phyloP scores from a whole-genome alignment of 2,888 invertebrate species.

The Chrysomela aeneicollis region DNA sequence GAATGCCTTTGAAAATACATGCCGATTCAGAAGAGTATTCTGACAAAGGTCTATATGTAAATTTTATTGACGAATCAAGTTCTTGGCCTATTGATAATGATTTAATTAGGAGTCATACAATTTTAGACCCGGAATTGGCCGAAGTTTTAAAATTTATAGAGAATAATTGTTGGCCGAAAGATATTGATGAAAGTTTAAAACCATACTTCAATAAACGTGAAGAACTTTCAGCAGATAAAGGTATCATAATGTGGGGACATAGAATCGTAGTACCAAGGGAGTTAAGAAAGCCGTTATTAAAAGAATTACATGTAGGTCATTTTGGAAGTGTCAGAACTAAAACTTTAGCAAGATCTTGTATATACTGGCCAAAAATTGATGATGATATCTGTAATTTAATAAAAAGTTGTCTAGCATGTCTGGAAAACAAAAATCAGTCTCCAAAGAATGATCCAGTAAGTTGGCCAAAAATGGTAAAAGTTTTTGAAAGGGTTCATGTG shows the following conservation, averaged over 20 bases:
- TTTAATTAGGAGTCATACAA: slow-evolving; percentile 12
- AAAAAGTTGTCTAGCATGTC: slow-evolving; percentile 26
- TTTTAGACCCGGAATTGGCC: slow-evolving; percentile 7
- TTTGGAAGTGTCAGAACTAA: slow-evolving; percentile 26
- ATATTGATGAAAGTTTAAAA: slow-evolving; percentile 16
- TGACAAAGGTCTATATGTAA: slow-evolving; percentile 17
- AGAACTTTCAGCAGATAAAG: slow-evolving; percentile 18
- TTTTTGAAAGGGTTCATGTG: slow-evolving; percentile 14
- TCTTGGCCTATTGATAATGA: slow-evolving; percentile 26
- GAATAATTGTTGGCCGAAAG: slow-evolving; percentile 16
- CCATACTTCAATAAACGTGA: slow-evolving; percentile 22
- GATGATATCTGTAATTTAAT: slow-evolving; percentile 28
- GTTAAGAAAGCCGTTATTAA: slow-evolving; percentile 20
- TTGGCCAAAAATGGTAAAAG: neutral
- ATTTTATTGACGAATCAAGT: slow-evolving; percentile 19
- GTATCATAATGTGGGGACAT: slow-evolving; percentile 27
- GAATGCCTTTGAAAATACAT: slow-evolving; percentile 16
- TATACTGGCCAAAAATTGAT: slow-evolving; percentile 40
- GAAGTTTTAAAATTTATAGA: slow-evolving; percentile 9
- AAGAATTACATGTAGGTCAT: slow-evolving; percentile 30
- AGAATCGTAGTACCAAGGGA: slow-evolving; percentile 22
- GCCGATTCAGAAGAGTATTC: slow-evolving; percentile 16
- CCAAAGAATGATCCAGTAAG: too few relatives aligned
- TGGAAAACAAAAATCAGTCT: neutral
- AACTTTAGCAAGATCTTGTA: slow-evolving; percentile 26